Evolutionary conservation across 2,888 invertebrate genomes (phyloP).

Genomic region (Cheilosia soror): DNA sequence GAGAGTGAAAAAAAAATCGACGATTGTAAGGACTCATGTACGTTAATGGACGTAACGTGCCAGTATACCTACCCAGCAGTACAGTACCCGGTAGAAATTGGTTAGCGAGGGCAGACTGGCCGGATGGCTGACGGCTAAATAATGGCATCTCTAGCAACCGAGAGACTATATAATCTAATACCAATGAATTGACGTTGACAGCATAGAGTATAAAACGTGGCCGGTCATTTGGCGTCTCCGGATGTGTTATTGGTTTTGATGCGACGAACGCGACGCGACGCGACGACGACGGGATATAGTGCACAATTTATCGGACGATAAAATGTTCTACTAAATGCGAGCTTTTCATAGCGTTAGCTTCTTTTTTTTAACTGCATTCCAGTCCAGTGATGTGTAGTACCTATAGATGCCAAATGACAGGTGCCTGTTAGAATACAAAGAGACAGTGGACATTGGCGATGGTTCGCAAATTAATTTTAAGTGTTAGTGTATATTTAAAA

Average conservation of each 20-base stretch:
- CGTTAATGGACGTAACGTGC: conserved; percentile 69
- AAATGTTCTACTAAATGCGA: conserved; percentile 33
- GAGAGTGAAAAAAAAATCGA: conserved; percentile 50
- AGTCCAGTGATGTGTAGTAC: neutral
- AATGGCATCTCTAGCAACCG: conserved; percentile 37
- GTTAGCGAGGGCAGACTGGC: conserved; percentile 4
- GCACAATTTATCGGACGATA: conserved; percentile 52
- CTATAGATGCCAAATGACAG: conserved; percentile 15
- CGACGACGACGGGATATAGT: conserved; percentile 20
- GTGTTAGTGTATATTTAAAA: neutral
- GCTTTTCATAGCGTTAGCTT: neutral
- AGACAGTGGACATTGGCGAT: neutral
- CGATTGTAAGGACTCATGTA: conserved; percentile 50
- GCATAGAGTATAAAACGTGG: conserved; percentile 51
- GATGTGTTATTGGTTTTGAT: conserved; percentile 69
- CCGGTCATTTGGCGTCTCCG: conserved; percentile 44
- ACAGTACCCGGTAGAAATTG: neutral
- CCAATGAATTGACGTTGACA: conserved; percentile 66
- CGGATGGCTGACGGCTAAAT: conserved; percentile 31
- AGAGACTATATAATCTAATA: conserved; percentile 61
- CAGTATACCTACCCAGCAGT: neutral
- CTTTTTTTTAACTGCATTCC: neutral
- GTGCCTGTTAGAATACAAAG: conserved; percentile 13
- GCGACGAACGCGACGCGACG: neutral
- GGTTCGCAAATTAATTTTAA: neutral